These are phyloP conservation scores for Bombus vancouverensis DNA, from an alignment of 1,140 invertebrate species.

Conservation along the genomic window DNA sequence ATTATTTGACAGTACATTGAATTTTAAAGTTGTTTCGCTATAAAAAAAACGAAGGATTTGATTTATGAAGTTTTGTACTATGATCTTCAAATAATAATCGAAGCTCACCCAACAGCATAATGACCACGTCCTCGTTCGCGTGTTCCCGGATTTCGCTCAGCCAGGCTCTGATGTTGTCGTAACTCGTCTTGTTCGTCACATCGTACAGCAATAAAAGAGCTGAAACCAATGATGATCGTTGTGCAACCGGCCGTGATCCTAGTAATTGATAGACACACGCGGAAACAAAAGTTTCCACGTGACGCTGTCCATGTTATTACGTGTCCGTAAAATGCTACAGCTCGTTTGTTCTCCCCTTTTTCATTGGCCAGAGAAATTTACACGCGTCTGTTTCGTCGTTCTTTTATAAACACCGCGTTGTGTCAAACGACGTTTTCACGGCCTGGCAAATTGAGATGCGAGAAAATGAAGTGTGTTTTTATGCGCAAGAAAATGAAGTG, in stretches of 20 bases:
- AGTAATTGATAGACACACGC: not conserved
- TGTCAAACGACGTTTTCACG: not conserved
- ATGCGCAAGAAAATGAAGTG: too few relatives aligned
- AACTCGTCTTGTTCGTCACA: constrained; percentile 94
- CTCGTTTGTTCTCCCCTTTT: not conserved
- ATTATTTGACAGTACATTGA: not conserved
- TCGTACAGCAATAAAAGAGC: constrained; percentile 95
- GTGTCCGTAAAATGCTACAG: not conserved
- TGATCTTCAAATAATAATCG: constrained; percentile 31
- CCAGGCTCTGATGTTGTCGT: constrained; percentile 95
- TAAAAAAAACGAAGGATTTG: too few relatives aligned
- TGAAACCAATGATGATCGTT: constrained; percentile 81
- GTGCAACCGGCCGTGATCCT: constrained; percentile 5
- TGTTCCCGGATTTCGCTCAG: constrained; percentile 93
- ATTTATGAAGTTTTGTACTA: not conserved
- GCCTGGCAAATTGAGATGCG: not conserved
- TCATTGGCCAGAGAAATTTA: not conserved
- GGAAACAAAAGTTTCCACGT: not conserved
- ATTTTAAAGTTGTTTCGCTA: not conserved
- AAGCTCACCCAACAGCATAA: constrained; percentile 91
- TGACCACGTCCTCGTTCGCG: constrained; percentile 93
- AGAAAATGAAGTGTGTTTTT: not conserved
- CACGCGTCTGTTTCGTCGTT: not conserved
- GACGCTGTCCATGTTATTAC: not conserved
- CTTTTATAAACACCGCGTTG: too few relatives aligned